These are phyloP conservation scores for Peromyscus eremicus DNA, from an alignment of 2,797 vertebrate genomes.

Conservation along the genomic window DNA sequence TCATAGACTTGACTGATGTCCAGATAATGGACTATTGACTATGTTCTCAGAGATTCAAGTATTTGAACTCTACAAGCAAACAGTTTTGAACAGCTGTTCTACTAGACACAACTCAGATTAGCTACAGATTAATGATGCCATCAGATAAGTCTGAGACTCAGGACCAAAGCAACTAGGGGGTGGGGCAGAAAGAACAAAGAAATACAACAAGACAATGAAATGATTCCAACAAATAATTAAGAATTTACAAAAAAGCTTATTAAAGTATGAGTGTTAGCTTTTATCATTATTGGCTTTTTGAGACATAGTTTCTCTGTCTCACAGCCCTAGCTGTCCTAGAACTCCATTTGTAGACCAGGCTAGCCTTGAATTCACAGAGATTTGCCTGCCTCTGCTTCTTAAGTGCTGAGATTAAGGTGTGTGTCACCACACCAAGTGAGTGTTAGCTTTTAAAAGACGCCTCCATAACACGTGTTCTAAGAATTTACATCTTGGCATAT, in stretches of 20 bases:
- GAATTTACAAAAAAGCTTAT: background rate
- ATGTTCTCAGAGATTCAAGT: slow-evolving; percentile 36
- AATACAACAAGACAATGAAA: background rate
- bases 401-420: background rate
- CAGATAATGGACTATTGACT: background rate
- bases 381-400: background rate
- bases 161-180: background rate
- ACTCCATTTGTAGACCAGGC: background rate
- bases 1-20: slow-evolving; percentile 9
- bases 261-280: background rate
- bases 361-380: background rate
- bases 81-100: background rate
- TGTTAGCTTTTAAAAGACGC: background rate
- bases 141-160: background rate
- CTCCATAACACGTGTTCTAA: background rate
- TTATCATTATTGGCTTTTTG: background rate
- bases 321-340: background rate
- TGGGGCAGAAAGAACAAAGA: background rate
- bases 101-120: background rate
- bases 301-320: background rate
- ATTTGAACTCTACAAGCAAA: background rate
- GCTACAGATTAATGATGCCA: background rate
- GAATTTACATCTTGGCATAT: background rate
- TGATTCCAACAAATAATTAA: background rate
- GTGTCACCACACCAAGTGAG: background rate